phyloP scores from a whole-genome alignment of 2,888 invertebrate genomes.

The Ephialtes manifestator region DNA sequence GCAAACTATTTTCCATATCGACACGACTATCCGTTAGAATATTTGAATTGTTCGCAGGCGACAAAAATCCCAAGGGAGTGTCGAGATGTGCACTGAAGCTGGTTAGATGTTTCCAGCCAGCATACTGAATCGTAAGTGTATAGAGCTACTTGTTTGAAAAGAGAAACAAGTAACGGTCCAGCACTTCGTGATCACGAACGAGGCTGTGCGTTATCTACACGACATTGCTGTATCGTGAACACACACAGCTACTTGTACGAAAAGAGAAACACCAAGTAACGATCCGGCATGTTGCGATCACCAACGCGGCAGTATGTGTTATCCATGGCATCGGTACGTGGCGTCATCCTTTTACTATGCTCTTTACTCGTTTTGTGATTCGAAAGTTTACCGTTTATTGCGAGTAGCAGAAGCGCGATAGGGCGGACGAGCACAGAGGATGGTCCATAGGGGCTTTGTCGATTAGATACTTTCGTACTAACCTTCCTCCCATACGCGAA shows the following conservation, averaged over 20 bases:
- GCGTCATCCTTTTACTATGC: not conserved
- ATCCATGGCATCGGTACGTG: not conserved
- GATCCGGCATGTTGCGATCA: conserved; percentile 1
- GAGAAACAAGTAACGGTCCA: conserved; percentile 9
- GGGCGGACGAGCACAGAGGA: not conserved
- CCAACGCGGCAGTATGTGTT: not conserved
- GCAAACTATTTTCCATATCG: not conserved
- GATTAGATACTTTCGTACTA: conserved; percentile 9
- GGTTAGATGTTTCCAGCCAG: not conserved
- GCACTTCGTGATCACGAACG: conserved; percentile 1
- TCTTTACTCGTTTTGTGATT: conserved; percentile 10
- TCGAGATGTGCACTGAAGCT: not conserved
- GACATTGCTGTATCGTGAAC: not conserved
- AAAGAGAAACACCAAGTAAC: conserved; percentile 8
- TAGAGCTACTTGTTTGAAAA: not conserved
- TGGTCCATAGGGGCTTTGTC: not conserved
- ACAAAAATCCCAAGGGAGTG: not conserved
- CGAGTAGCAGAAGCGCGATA: not conserved
- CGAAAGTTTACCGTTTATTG: conserved; percentile 31
- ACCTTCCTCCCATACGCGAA: conserved; percentile 3
- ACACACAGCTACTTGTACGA: not conserved
- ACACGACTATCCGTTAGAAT: not conserved
- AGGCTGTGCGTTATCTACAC: not conserved
- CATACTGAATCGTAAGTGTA: not conserved
- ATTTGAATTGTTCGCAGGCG: not conserved